Evolutionary conservation across 2,797 vertebrate genomes (phyloP).

Genomic region (Jordanella pulchra): DNA sequence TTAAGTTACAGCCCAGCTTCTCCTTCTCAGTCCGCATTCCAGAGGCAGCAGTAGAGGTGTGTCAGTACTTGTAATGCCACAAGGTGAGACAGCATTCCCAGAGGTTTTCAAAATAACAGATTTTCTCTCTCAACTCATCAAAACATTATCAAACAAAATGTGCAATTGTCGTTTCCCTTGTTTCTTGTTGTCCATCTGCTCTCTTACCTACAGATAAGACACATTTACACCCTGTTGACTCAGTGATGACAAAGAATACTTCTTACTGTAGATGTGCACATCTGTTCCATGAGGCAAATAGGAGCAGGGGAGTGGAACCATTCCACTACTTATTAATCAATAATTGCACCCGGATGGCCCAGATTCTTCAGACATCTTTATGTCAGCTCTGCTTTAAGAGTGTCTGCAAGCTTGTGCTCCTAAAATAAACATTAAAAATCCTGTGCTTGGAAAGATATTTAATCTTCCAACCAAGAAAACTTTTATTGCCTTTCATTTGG

Average conservation of each 20-base stretch:
- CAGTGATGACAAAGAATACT: neutral
- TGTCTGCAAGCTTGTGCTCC: neutral
- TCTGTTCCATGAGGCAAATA: neutral
- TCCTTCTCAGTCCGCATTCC: constrained; percentile 43
- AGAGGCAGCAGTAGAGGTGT: constrained; percentile 38
- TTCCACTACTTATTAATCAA: neutral
- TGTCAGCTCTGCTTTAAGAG: neutral
- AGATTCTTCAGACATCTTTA: neutral
- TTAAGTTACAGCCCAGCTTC: neutral
- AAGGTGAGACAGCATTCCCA: constrained; percentile 18
- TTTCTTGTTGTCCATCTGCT: neutral
- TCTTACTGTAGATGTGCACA: neutral
- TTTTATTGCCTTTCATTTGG: neutral
- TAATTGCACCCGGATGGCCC: neutral
- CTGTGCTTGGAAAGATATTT: no score
- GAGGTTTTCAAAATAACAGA: neutral
- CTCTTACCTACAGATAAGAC: constrained; percentile 41
- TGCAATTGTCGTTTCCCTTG: neutral
- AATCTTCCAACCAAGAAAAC: neutral
- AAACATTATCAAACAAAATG: neutral
- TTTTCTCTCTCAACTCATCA: neutral
- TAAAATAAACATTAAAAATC: neutral
- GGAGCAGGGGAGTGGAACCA: neutral
- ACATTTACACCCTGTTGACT: constrained; percentile 5
- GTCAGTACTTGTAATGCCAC: constrained; percentile 38